Percentiles rank a stretch among this genome's conserved stretches.
These are phyloP conservation scores for Okapia johnstoni DNA, from an alignment of 2,113 vertebrate genomes.

Conservation along the genomic window DNA sequence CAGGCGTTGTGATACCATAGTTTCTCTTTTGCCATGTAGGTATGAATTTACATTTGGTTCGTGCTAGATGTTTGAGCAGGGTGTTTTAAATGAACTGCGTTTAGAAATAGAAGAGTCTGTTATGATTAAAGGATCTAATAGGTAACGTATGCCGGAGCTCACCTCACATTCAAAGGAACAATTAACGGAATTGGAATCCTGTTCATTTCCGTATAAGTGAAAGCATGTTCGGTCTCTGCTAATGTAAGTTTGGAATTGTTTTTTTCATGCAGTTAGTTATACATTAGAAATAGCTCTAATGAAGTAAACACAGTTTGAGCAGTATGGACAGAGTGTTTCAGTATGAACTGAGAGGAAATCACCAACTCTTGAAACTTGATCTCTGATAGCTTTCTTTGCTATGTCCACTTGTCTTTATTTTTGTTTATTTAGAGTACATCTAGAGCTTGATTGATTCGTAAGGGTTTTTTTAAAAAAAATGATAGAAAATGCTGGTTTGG, in stretches of 20 bases:
- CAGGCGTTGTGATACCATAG: neutral
- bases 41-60: slow-evolving; percentile 17
- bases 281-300: neutral
- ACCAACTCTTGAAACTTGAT: neutral
- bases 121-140: neutral
- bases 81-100: neutral
- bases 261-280: neutral
- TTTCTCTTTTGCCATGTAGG: neutral
- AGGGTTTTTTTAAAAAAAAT: neutral
- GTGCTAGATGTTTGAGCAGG: neutral
- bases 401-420: neutral
- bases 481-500: neutral
- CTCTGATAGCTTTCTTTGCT: neutral
- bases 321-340: neutral
- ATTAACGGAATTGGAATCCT: neutral
- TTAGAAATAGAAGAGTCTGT: slow-evolving; percentile 23
- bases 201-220: neutral
- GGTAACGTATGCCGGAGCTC: neutral
- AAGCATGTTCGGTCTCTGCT: neutral
- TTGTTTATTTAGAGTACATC: neutral
- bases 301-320: neutral
- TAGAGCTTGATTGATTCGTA: neutral
- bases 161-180: neutral
- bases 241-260: neutral
- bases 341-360: neutral